phyloP scores from a whole-genome alignment of 2,888 invertebrate species.

The Lycophotia porphyrea region DNA sequence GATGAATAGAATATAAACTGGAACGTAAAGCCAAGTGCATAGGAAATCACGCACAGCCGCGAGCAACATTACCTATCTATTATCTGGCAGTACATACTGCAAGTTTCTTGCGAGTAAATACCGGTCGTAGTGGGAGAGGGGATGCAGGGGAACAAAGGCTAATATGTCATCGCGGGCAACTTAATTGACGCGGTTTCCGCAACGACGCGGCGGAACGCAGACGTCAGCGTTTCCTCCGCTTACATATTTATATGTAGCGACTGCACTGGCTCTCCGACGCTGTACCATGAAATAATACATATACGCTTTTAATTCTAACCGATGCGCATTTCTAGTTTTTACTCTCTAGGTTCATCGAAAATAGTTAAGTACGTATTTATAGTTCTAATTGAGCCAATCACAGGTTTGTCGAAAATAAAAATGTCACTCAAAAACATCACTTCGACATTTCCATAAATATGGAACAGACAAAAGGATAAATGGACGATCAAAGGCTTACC shows the following conservation, averaged over 20 bases:
- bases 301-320: constrained; percentile 69
- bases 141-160: constrained; percentile 85
- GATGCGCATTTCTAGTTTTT: constrained; percentile 37
- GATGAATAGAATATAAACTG: constrained; percentile 64
- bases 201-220: constrained; percentile 87
- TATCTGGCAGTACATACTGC: constrained; percentile 67
- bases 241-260: constrained; percentile 86
- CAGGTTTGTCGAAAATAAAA: constrained; percentile 26
- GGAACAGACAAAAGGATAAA: constrained; percentile 43
- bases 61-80: constrained; percentile 69
- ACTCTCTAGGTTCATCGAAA: constrained; percentile 1
- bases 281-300: constrained; percentile 69
- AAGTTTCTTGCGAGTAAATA: constrained; percentile 81
- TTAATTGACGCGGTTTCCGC: constrained; percentile 90
- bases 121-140: constrained; percentile 72
- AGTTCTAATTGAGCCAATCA: background rate
- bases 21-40: constrained; percentile 60
- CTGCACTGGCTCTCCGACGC: constrained; percentile 65
- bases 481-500: constrained; percentile 46
- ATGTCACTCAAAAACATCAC: constrained; percentile 34
- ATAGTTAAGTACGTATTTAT: background rate
- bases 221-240: constrained; percentile 87
- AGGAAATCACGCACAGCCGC: constrained; percentile 68
- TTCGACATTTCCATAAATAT: constrained; percentile 37
- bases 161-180: constrained; percentile 89